Evolutionary conservation across 2,888 invertebrate genomes (phyloP), one percentile per base, ranked within the genome.

Genomic region (Ernsta delagoae): DNA sequence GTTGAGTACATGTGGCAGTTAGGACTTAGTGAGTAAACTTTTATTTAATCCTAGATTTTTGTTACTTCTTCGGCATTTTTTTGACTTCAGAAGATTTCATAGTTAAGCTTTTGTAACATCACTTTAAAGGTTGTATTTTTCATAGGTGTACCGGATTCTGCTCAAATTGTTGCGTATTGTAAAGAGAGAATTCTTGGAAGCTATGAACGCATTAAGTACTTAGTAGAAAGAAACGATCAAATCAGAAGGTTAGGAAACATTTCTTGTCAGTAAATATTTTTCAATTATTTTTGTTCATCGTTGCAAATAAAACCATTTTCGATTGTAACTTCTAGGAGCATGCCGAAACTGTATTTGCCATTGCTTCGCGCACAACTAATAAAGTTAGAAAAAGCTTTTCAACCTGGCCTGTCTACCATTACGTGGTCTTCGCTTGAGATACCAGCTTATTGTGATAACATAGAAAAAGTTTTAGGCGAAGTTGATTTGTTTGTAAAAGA

Each of bases 401-500:
- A 96, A 83, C 96, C 97, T 0, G 97, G 96, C 0, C 86, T 97
- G 9, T 96, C 96, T 0, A 95, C 95, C 0, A 95, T 97, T 16
- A 97, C 96, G 0, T 98, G 98, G 98, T 95, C 96, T 0, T 97
- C 97, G 0, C 94, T 97, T 75, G 96, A 96, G 79, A 95, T 97
- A 74, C 94, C 95, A 0, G 85, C 95, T 43, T 95, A 95, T 78
- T 96, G 95, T 76, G 88, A 90, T 0, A 87, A 92, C 24, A 95
- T 96, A 50, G 90, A 90, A 66, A 77, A 75, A 0, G 90, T 94
- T 24, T 84, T 97, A 16, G 94, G 94, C 66, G 94, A 95, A 77
- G 95, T 97, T 0, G 94, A 96, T 75, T 91, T 94, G 73, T 96
- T 96, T 81, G 90, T 95, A 0, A 96, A 96, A 81, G 95, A 96